Base-by-base conservation (phyloP, 2,113 vertebrate species). In the Poecile atricapillus region DNA sequence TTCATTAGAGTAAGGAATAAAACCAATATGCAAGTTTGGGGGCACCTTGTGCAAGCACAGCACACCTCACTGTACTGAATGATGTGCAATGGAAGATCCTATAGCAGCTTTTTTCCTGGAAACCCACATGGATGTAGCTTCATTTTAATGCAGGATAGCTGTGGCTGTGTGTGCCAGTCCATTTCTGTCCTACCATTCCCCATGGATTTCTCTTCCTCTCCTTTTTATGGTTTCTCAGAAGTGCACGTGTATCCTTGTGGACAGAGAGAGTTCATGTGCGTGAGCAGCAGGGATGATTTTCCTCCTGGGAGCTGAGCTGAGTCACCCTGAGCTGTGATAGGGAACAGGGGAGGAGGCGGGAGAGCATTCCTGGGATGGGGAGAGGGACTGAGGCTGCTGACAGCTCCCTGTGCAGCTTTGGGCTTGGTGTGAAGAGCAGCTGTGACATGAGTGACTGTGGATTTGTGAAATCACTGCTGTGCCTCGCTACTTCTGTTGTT, bases 391-490 rank as follows among this genome's bases (percentile, higher is more conserved):
- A 44, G 22, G 16, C 83, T 93, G 56, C 53, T 89, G 90, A 15
- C 63, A 77, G 39, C 58, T 52, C 35, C 44, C 43, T 0, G 0
- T 21, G 91, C 58, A 68, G 65, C 39, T 37, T 39, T 5, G 10
- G 56, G 15, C 43, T 43, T 0, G 0, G 9, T 4, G 7, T 12
- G n/a, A 65, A 4, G 4, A 1, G 5, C 33, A 75, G 24, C 49
- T 28, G 75, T 2, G 16, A 21, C 19, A 23, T 3, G 28, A 83
- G 37, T 31, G 75, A 30, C 44, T 30, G 47, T 4, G 5, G n/a
- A 59, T 84, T 84, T 73, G 27, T 76, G 62, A 76, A 87, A 60
- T 69, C 15, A 2, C 60, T 64, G 78, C 92, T 3, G 0, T 2
- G 17, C 85, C 63, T 83, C 7, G 28, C 87, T 95, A 86, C 91